Evolutionary conservation across 2,113 vertebrate species (phyloP).

Genomic region (Camelus dromedarius): DNA sequence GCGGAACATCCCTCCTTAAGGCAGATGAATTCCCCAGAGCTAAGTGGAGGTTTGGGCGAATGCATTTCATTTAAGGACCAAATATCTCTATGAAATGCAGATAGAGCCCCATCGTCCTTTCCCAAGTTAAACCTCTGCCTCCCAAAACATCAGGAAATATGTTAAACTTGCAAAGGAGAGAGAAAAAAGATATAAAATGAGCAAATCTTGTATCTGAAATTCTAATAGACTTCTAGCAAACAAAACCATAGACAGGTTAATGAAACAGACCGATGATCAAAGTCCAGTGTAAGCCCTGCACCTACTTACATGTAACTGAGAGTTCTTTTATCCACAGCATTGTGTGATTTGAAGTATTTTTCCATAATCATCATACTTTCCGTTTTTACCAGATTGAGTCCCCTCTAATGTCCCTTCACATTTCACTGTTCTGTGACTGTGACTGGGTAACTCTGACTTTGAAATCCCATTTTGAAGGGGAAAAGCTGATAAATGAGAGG

Average conservation of each 20-base stretch:
- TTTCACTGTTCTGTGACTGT: not conserved
- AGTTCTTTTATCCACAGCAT: conserved; percentile 3
- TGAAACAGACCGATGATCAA: not conserved
- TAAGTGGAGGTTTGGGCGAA: not conserved
- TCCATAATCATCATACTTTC: not conserved
- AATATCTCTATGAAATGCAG: not conserved
- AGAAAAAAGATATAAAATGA: not conserved
- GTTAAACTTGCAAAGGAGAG: not conserved
- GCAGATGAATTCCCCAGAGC: not conserved
- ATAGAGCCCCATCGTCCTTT: not conserved
- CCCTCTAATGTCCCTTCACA: not conserved
- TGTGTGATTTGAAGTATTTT: conserved; percentile 45
- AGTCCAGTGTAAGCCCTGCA: not conserved
- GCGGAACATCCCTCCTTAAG: not conserved
- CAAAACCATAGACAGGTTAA: not conserved
- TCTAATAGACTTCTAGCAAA: conserved; percentile 11
- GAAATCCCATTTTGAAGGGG: not conserved
- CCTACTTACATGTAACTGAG: not conserved
- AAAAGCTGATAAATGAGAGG: not conserved
- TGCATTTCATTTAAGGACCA: not conserved
- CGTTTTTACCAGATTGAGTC: not conserved
- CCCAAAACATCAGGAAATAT: not conserved
- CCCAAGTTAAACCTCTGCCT: not conserved
- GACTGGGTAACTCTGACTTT: not conserved
- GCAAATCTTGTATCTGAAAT: not conserved